Evolutionary conservation across 2,888 invertebrate species (phyloP), one percentile per base, ranked within the genome.

Genomic region (Aporophyla lueneburgensis): DNA sequence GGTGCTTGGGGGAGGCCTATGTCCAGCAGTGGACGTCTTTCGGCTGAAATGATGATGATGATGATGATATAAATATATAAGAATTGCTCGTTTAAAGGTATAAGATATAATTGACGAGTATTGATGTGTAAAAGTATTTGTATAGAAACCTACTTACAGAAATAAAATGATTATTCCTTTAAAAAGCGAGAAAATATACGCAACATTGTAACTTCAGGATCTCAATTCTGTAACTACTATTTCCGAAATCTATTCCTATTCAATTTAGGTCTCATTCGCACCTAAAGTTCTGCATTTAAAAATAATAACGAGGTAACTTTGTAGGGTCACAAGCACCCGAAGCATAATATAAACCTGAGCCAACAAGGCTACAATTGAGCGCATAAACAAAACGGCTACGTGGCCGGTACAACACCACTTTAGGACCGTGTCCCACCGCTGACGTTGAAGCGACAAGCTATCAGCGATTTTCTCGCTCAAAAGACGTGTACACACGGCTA

Each of bases 341-440:
- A n/a, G 46, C 54, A 58, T 24, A 19, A 54, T 43, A 33, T 43
- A 65, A 56, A 58, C 53, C 65, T n/a, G 40, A 46, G 59, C 54
- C 49, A 69, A 81, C 63, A 10, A 27, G 54, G 56, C 51, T 61
- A 46, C 49, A 69, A 62, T 67, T 70, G 59, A 43, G 65, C 71
- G 46, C 75, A 68, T 79, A 83, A 80, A 84, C 84, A 80, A 75
- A 66, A 56, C 68, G 12, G 40, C 68, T 56, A 71, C 61, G 51
- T 69, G 74, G 24, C 81, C 77, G 74, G 65, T 71, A 74, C 73
- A 76, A 51, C 62, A 69, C 63, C 74, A 84, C 81, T 78, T 84
- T 70, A 79, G 49, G 40, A 7, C 6, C 14, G 7, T 4, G 40
- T 62, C 40, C 21, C n/a, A 62, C 61, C 4, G 14, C 7, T 7